phyloP scores from a whole-genome alignment of 1,140 invertebrate species.

The Scaptomyza graminum region DNA sequence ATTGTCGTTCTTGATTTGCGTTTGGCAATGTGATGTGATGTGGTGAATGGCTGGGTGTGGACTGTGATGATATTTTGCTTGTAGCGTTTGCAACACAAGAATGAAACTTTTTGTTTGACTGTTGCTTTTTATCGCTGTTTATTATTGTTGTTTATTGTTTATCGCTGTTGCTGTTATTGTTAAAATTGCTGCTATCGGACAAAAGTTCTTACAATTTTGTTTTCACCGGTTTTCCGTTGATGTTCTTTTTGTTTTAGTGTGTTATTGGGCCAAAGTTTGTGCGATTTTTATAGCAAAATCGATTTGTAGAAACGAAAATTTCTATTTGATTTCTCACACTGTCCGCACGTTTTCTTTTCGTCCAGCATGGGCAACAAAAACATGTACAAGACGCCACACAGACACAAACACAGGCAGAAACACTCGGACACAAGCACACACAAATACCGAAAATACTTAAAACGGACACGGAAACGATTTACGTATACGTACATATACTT shows the following conservation, averaged over 20 bases:
- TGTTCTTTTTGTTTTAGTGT: slow-evolving; percentile 59
- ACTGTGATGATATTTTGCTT: slow-evolving; percentile 22
- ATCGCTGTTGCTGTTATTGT: slow-evolving; percentile 21
- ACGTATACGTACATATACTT: slow-evolving; percentile 59
- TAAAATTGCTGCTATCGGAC: slow-evolving; percentile 55
- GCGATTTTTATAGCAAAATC: slow-evolving; percentile 73
- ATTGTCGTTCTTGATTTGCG: slow-evolving; percentile 76
- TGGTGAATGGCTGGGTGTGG: background rate
- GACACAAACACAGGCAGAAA: slow-evolving; percentile 12
- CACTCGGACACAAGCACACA: background rate
- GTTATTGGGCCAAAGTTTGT: slow-evolving; percentile 57
- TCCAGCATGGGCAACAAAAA: slow-evolving; percentile 43
- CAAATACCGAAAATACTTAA: slow-evolving; percentile 25
- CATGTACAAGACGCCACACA: slow-evolving; percentile 58
- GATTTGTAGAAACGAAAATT: slow-evolving; percentile 69
- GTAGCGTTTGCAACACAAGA: slow-evolving; percentile 40
- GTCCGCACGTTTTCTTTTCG: slow-evolving; percentile 61
- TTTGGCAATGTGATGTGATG: slow-evolving; percentile 42
- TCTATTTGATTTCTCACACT: slow-evolving; percentile 58
- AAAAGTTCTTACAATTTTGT: slow-evolving; percentile 58
- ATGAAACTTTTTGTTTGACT: slow-evolving; percentile 55
- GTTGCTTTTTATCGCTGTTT: slow-evolving; percentile 72
- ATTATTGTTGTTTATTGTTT: slow-evolving; percentile 55
- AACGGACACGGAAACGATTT: slow-evolving; percentile 36
- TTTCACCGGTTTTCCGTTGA: slow-evolving; percentile 30